Evolutionary conservation across 2,888 invertebrate species (phyloP).

Genomic region (Sphecodes monilicornis): DNA sequence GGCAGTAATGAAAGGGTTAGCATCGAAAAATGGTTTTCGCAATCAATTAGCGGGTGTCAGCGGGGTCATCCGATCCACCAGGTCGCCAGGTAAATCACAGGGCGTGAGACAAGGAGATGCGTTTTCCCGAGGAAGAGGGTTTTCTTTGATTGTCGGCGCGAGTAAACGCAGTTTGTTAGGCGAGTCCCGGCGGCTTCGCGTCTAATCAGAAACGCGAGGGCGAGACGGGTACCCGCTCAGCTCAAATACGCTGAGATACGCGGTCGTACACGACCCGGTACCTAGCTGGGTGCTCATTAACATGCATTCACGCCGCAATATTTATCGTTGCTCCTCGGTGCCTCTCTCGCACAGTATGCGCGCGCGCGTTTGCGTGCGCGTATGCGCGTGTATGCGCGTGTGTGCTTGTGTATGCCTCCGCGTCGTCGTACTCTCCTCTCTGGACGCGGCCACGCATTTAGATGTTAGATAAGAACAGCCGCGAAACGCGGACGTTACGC

Average conservation of each 20-base stretch:
- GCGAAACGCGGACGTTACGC: constrained; percentile 67
- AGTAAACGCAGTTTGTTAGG: constrained; percentile 61
- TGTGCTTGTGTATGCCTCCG: not conserved
- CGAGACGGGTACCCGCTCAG: constrained; percentile 46
- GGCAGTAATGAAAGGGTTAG: not conserved
- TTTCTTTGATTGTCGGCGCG: constrained; percentile 8
- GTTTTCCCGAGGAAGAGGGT: constrained; percentile 5
- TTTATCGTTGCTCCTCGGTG: constrained; percentile 75
- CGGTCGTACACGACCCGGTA: constrained; percentile 48
- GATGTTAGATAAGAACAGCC: constrained; percentile 77
- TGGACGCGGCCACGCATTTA: constrained; percentile 75
- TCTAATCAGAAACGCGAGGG: constrained; percentile 65
- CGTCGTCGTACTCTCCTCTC: constrained; percentile 34
- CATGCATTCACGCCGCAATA: constrained; percentile 82
- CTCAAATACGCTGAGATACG: constrained; percentile 49
- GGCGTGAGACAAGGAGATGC: not conserved
- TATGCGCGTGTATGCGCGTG: fast-evolving
- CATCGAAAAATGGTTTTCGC: constrained; percentile 5
- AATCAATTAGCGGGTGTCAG: not conserved
- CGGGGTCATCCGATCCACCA: not conserved
- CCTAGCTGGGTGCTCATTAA: constrained; percentile 77
- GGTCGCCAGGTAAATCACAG: constrained; percentile 7
- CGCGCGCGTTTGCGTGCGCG: not conserved
- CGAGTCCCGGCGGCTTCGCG: constrained; percentile 41
- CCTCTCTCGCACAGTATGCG: constrained; percentile 4